Evolutionary conservation across 2,113 vertebrate genomes (phyloP), one percentile per base, ranked within the genome.

Genomic region (Neoarius graeffei): DNA sequence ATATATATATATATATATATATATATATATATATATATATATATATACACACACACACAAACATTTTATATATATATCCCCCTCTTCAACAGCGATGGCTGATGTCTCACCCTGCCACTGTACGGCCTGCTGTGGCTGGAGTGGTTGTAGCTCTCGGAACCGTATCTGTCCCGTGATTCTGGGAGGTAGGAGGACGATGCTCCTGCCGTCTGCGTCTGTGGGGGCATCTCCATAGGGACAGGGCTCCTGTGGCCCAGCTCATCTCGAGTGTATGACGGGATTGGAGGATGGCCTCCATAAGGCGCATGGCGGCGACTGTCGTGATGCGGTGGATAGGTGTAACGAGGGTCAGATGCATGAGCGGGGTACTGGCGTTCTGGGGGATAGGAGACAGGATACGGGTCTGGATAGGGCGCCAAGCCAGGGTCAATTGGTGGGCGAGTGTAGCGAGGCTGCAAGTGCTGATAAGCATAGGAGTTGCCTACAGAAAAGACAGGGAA

Each of bases 161-260:
- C 94, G 69, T 95, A 96, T 94, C 97, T 93, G 59, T 99, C 98
- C 84, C 94, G 94, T 15, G 94, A 96, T 86, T 99, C 98, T 0
- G 95, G 94, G 27, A 97, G 93, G 56, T 98, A 99, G 11, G 97
- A 93, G 0, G 97, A 93, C 0, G 97, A 95, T 10, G 94, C 95
- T 7, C 95, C 93, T 0, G 94, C 89, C 66, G 93, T 71, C 71
- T 79, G 93, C 11, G 94, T 89, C 0, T 94, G 92, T 7, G 89
- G 96, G 0, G 97, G 95, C 85, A 97, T 95, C 25, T 99, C 98
- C 54, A 98, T 93, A n/a, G 98, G 96, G 3, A 96, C 96, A 0
- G 97, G 96, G 92, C 97, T 98, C 90, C 96, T 97, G 77, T 97
- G 95, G 57, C 98, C 95, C 27, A 98, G 91, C 57, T 97, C 96